These are phyloP conservation scores for Phengaris alcon DNA, from an alignment of 2,888 invertebrate genomes.

Conservation along the genomic window DNA sequence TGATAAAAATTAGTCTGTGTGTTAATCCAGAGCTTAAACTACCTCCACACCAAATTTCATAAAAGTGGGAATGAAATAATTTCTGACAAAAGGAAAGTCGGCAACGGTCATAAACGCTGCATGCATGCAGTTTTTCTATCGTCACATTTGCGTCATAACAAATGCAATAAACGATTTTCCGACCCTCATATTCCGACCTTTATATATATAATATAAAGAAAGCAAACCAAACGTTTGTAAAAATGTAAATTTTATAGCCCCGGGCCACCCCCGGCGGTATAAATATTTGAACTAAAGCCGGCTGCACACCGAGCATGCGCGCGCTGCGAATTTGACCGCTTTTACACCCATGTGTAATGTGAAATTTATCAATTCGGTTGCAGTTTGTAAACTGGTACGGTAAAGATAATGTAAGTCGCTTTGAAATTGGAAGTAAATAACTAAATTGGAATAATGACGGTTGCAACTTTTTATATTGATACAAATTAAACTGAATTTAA, in stretches of 20 bases:
- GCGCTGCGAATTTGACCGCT: conserved; percentile 36
- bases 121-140: conserved; percentile 10
- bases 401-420: no score
- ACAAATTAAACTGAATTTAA: no score
- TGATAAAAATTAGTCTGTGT: no score
- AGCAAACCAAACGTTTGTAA: conserved; percentile 54
- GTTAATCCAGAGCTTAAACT: no score
- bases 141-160: conserved; percentile 27
- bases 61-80: no score
- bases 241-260: conserved; percentile 75
- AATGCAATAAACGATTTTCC: conserved; percentile 35
- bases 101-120: not conserved
- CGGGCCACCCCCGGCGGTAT: conserved; percentile 51
- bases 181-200: conserved; percentile 41
- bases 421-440: no score
- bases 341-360: conserved; percentile 48
- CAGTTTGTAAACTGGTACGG: no score
- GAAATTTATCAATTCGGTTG: not conserved
- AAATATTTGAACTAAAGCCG: conserved; percentile 68
- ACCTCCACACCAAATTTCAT: no score
- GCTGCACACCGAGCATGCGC: conserved; percentile 61
- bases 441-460: no score
- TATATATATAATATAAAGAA: conserved; percentile 39
- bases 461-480: no score
- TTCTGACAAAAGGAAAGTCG: no score